A percentile compares a stretch with the other conserved stretches of the same genome.
phyloP scores from a whole-genome alignment of 2,888 invertebrate genomes.

The Pterostichus madidus region DNA sequence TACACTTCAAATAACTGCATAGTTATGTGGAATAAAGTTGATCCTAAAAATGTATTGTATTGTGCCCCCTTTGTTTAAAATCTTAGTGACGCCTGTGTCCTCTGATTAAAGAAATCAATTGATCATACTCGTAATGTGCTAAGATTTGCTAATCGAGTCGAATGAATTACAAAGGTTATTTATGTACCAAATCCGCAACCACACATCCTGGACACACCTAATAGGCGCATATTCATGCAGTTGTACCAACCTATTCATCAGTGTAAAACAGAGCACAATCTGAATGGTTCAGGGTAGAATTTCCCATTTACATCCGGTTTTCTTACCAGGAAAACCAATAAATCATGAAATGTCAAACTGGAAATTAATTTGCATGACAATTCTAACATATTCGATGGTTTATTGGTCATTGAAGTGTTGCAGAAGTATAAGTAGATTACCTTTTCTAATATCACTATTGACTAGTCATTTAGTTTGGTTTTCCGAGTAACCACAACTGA shows the following conservation, averaged over 20 bases:
- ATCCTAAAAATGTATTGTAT: too few relatives aligned
- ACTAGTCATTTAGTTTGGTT: conserved; percentile 20
- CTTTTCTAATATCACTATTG: conserved; percentile 15
- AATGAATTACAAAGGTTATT: conserved; percentile 57
- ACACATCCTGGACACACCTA: conserved; percentile 62
- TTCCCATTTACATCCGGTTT: conserved; percentile 63
- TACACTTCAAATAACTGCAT: too few relatives aligned
- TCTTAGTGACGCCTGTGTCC: too few relatives aligned
- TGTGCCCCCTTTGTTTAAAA: too few relatives aligned
- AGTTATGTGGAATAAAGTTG: too few relatives aligned
- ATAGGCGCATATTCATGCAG: conserved; percentile 50
- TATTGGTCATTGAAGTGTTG: conserved; percentile 36
- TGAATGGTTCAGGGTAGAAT: conserved; percentile 29
- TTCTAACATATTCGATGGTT: neutral
- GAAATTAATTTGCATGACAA: conserved; percentile 51
- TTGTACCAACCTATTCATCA: conserved; percentile 39
- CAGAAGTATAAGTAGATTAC: conserved; percentile 28
- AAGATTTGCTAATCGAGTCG: conserved; percentile 34
- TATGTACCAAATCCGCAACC: conserved; percentile 61
- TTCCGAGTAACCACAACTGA: conserved; percentile 31
- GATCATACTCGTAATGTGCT: too few relatives aligned
- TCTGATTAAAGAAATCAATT: too few relatives aligned
- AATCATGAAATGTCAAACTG: conserved; percentile 50
- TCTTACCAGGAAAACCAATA: conserved; percentile 52
- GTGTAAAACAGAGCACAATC: conserved; percentile 6